A percentile compares a stretch with the other conserved stretches of the same genome.
These are phyloP conservation scores for Zaprionus gabonicus DNA, from an alignment of 1,140 invertebrate species.

Conservation along the genomic window DNA sequence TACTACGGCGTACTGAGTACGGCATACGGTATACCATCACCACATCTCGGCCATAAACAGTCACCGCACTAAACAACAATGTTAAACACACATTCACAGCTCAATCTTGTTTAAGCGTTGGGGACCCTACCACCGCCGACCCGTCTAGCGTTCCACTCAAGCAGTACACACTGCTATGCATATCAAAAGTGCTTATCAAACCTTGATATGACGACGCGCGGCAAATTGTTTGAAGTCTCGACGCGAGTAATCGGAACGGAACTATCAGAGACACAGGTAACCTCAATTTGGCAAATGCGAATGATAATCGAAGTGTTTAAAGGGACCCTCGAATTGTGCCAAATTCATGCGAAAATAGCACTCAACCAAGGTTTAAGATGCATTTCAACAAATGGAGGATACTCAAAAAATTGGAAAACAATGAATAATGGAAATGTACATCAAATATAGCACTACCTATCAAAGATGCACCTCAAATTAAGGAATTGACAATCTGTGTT, in stretches of 20 bases:
- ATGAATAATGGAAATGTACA: too few relatives aligned
- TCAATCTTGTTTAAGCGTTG: constrained; percentile 11
- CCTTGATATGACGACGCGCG: constrained; percentile 23
- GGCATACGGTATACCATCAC: constrained; percentile 2
- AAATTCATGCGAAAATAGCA: background rate
- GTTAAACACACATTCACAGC: constrained; percentile 1
- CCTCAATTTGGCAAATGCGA: constrained; percentile 3
- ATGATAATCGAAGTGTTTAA: background rate
- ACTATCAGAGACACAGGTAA: constrained; percentile 20
- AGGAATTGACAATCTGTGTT: too few relatives aligned
- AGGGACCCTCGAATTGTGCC: constrained; percentile 1
- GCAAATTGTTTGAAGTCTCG: constrained; percentile 51
- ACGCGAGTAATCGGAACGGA: constrained; percentile 12
- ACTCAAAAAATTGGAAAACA: too few relatives aligned
- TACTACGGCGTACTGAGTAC: background rate
- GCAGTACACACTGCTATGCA: constrained; percentile 14
- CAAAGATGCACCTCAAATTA: too few relatives aligned
- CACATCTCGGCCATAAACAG: constrained; percentile 22
- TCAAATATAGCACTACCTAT: too few relatives aligned
- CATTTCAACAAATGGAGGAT: too few relatives aligned
- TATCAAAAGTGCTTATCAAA: constrained; percentile 46
- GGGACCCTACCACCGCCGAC: background rate
- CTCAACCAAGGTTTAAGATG: too few relatives aligned
- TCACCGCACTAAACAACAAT: constrained; percentile 9
- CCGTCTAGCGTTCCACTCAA: background rate